Evolutionary conservation across 2,888 invertebrate genomes (phyloP).

Genomic region (Apamea crenata): DNA sequence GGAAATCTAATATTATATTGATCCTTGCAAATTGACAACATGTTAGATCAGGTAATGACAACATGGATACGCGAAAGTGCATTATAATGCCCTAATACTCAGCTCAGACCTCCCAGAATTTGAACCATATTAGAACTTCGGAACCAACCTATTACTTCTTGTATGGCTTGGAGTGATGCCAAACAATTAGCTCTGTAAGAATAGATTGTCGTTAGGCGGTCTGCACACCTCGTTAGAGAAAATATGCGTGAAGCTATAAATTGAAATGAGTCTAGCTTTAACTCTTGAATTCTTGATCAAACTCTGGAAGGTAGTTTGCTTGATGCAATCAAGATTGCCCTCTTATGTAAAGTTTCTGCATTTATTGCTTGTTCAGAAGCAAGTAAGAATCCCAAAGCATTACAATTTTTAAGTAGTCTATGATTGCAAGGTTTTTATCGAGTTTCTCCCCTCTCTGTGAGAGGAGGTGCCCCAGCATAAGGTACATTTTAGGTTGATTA

Average conservation of each 20-base stretch:
- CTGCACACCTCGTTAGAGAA: slow-evolving; percentile 19
- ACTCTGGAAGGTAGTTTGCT: not conserved
- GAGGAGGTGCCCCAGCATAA: not conserved
- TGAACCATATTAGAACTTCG: slow-evolving; percentile 15
- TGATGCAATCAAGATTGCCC: too few species aligned
- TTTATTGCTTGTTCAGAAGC: not conserved
- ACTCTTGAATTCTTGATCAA: not conserved
- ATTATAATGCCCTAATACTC: not conserved
- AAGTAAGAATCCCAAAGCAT: not conserved
- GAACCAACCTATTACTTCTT: slow-evolving; percentile 32
- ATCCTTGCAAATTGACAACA: not conserved
- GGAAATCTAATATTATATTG: not conserved
- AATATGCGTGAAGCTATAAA: slow-evolving; percentile 19
- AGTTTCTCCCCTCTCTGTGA: not conserved
- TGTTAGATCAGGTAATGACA: not conserved
- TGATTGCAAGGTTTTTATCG: not conserved
- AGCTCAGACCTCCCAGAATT: slow-evolving; percentile 35
- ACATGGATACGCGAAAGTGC: too few species aligned
- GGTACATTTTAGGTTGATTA: not conserved
- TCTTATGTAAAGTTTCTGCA: not conserved
- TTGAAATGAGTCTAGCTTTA: not conserved
- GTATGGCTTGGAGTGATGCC: slow-evolving; percentile 47
- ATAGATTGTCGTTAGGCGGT: slow-evolving; percentile 24
- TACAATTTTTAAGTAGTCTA: not conserved
- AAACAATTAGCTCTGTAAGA: slow-evolving; percentile 40